Percentiles rank a stretch among this genome's conserved stretches.
phyloP scores from a whole-genome alignment of 1,140 invertebrate genomes.

The Ctenoplectra terminalis region DNA sequence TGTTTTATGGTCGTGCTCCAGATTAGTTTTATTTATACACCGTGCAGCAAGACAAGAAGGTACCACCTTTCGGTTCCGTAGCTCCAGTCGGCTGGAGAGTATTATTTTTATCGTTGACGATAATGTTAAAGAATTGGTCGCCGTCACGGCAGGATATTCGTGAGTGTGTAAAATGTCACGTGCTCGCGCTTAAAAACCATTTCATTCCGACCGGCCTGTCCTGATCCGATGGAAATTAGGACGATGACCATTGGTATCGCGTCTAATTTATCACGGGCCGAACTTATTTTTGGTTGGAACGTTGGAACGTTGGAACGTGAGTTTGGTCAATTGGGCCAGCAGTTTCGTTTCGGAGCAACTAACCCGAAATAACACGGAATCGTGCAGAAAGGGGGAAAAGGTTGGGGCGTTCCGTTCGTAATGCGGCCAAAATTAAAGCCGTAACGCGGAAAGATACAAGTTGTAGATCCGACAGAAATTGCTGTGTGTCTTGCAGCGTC shows the following conservation, averaged over 20 bases:
- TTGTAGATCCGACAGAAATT: conserved; percentile 66
- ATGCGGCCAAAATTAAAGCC: conserved; percentile 60
- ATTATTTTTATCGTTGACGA: conserved; percentile 44
- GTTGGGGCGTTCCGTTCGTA: background rate
- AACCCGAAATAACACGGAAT: background rate
- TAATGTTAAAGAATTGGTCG: conserved; percentile 49
- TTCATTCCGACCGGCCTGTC: background rate
- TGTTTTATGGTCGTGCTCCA: conserved; percentile 44
- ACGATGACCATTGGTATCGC: background rate
- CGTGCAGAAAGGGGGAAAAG: background rate
- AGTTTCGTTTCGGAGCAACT: background rate
- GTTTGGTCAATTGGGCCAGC: background rate
- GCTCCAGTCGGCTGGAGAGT: background rate
- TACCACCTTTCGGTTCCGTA: conserved; percentile 28
- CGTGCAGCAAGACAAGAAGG: conserved; percentile 12
- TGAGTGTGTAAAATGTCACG: conserved; percentile 4
- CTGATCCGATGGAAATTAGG: conserved; percentile 22
- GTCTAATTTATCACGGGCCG: background rate
- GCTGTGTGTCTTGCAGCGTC: conserved; percentile 59
- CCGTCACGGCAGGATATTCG: conserved; percentile 38
- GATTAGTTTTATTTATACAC: conserved; percentile 55
- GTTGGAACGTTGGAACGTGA: background rate
- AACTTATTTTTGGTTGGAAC: background rate
- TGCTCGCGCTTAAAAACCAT: background rate
- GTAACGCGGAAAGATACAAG: conserved; percentile 57